Base-by-base conservation (phyloP, 2,797 vertebrate genomes). In the Chelmon rostratus region DNA sequence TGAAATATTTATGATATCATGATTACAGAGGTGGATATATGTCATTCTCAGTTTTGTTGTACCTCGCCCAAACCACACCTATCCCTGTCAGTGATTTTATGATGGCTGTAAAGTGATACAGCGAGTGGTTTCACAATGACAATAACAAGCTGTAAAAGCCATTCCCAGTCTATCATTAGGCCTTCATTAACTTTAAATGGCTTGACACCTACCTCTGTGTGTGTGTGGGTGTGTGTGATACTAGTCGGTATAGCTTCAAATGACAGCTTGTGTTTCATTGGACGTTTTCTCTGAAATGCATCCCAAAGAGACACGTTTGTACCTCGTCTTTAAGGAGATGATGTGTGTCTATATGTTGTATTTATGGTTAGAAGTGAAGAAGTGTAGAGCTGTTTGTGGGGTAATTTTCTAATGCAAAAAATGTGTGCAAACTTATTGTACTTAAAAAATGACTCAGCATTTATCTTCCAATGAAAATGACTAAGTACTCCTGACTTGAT, bases 181-280 rank as follows among this genome's bases (percentile, higher is more conserved):
- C 63, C 75, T 86, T 88, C 87, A 92, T 94, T 91, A 91, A 78
- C 64, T 91, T 91, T 87, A 91, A 91, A 89, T 86, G 80, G 82
- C 58, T 79, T 75, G 75, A 88, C 87, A 88, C 85, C 80, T 81
- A 58, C 74, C 8, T 50, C 13, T 78, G 31, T 62, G 23, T 59
- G 44, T 72, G 53, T 66, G 67, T 42, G 67, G 46, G 62, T 67
- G 70, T 35, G 65, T 57, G 56, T 47, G 76, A 47, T 25, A 38
- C 7, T 44, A n/a, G 13, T 58, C 7, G 6, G 49, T 53, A 4
- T 40, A 37, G 46, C 53, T 76, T 61, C 25, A 58, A 63, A 73
- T 62, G 28, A 67, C 8, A 57, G 63, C 50, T 80, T 67, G 33
- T 53, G 47, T 86, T 79, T 81, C 59, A 76, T 46, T 74, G 53